phyloP scores from a whole-genome alignment of 2,113 vertebrate species.

The Chelonoidis abingdonii region DNA sequence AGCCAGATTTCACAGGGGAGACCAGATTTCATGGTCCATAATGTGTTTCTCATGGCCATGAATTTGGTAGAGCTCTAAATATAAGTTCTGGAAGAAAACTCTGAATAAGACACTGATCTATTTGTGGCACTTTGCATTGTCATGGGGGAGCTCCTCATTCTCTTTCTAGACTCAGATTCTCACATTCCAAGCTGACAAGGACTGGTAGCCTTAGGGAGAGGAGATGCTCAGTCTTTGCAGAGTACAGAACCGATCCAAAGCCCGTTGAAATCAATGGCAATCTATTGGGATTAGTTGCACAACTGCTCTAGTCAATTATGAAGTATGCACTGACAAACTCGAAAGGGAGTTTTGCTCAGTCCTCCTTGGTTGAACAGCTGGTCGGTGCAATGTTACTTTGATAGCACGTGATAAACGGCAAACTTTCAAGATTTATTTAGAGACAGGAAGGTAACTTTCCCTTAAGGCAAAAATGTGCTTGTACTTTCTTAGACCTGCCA shows the following conservation, averaged over 20 bases:
- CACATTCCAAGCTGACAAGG: background rate
- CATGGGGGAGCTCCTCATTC: fast-evolving
- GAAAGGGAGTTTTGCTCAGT: fast-evolving
- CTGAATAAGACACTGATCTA: background rate
- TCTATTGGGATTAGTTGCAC: background rate
- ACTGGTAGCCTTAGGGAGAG: background rate
- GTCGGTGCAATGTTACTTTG: fast-evolving
- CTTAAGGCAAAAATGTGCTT: background rate
- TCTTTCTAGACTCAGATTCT: background rate
- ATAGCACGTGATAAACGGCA: background rate
- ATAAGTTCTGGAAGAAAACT: fast-evolving
- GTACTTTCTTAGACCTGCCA: background rate
- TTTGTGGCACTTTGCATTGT: background rate
- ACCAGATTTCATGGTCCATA: no score
- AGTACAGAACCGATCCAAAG: background rate
- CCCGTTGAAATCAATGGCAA: background rate
- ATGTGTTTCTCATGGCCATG: no score
- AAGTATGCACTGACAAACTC: background rate
- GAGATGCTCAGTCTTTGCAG: fast-evolving
- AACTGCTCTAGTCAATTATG: fast-evolving
- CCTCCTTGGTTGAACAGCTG: fast-evolving
- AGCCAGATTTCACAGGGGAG: no score
- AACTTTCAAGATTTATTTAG: background rate
- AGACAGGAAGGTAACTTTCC: background rate
- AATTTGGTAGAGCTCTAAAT: no score